Base-by-base conservation (phyloP, 2,113 vertebrate genomes). In the Lasiurus borealis region DNA sequence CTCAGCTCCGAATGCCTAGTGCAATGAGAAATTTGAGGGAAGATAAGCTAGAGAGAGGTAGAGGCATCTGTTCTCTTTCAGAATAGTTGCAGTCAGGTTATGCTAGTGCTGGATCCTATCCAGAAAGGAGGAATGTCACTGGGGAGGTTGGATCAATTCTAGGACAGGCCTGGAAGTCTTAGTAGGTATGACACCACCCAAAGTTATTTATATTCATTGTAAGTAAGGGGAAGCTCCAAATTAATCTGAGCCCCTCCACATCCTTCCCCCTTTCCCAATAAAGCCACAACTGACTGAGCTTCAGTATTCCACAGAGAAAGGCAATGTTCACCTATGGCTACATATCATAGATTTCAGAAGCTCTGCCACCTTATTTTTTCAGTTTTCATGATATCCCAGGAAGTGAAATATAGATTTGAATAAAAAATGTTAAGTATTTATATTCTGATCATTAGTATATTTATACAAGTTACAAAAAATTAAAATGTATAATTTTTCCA, bases 391-490 rank as follows among this genome's bases (percentile, higher is more conserved):
- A 8, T 82, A 18, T 34, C 8, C 27, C 14, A 84, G 36, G 12
- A 93, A 75, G n/a, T 8, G 78, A 91, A 85, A 62, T 71, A 7
- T 23, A 73, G 6, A 85, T 54, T 76, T 72, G 31, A 93, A 84
- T 62, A 54, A 78, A 40, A 2, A 69, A 14, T 40, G 4, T 54
- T 75, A 68, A 80, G 14, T 76, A 66, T 85, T 88, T 46, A 54
- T 82, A 50, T 23, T 83, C 19, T 84, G 84, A 2, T 87, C 40
- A 84, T 92, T 18, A 92, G 11, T 86, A 46, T 14, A 62, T 88
- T 69, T 29, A 82, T 48, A 52, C 4, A 90, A 80, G 81, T 88
- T 81, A 44, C 6, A 91, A 57, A 52, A 62, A 73, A 54, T 80
- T 73, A 88, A 95, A 59, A 36, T 34, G 7, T 73, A 54, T 88